These are phyloP conservation scores for Labia minor DNA, from an alignment of 2,888 invertebrate species.

Conservation along the genomic window DNA sequence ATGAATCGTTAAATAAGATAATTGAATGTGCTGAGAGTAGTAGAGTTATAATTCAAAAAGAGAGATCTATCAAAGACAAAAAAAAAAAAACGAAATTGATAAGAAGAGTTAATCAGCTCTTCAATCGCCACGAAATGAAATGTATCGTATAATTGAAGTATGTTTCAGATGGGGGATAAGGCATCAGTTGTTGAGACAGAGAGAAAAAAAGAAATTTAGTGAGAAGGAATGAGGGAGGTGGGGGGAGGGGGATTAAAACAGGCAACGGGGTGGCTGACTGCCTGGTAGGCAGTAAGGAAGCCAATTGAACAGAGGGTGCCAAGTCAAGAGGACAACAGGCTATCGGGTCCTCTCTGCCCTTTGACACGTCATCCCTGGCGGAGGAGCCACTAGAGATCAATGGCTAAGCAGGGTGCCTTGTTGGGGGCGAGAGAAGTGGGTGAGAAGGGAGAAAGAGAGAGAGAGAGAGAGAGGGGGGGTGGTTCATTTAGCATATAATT, in stretches of 20 bases:
- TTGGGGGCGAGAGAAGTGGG: no score
- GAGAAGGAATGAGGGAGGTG: not conserved
- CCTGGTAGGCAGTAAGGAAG: not conserved
- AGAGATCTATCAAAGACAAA: no score
- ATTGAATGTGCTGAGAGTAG: no score
- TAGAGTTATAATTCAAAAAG: no score
- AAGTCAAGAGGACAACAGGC: not conserved
- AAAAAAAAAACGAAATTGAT: not conserved
- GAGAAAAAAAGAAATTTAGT: not conserved
- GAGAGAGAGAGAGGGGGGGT: not conserved
- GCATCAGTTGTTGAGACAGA: constrained; percentile 1
- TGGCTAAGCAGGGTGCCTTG: no score
- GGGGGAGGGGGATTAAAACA: no score
- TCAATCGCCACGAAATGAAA: constrained; percentile 17
- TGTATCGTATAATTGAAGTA: not conserved
- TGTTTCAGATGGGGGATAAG: not conserved
- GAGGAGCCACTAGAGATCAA: not conserved
- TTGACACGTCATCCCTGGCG: not conserved
- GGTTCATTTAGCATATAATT: no score
- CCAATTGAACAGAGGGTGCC: not conserved
- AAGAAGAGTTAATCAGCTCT: constrained; percentile 6
- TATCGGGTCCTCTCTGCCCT: not conserved
- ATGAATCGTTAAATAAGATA: no score
- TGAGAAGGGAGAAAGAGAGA: not conserved
- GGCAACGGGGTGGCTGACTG: no score